Percentiles rank a stretch among this genome's conserved stretches.
These are phyloP conservation scores for Porites evermanni DNA, from an alignment of 92 coral and sea anemone species.

Conservation along the genomic window DNA sequence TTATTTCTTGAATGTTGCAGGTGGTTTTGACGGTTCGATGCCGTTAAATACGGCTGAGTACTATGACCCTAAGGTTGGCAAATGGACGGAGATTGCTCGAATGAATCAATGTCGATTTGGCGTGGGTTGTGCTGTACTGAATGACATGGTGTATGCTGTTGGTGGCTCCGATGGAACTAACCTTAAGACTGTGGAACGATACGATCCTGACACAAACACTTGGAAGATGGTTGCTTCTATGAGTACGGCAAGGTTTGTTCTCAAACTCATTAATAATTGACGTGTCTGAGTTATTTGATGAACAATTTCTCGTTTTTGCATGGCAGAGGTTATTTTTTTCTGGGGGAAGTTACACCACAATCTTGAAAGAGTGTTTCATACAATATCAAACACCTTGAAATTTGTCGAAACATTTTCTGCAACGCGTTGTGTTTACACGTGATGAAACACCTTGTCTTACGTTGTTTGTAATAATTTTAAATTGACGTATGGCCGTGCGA, in stretches of 20 bases:
- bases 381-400: too few species aligned
- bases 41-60: conserved; percentile 99
- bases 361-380: too few species aligned
- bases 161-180: conserved; percentile 99
- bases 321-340: too few species aligned
- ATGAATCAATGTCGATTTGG: conserved; percentile 99
- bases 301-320: too few species aligned
- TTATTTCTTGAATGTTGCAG: conserved; percentile 25
- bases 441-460: too few species aligned
- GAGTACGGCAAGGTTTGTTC: conserved; percentile 89
- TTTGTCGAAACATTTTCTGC: too few species aligned
- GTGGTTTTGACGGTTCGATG: conserved; percentile 99
- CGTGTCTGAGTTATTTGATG: too few species aligned
- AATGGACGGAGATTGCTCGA: conserved; percentile 93
- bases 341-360: too few species aligned
- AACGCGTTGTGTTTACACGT: too few species aligned
- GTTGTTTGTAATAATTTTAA: too few species aligned
- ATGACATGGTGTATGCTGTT: conserved; percentile 86
- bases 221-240: conserved; percentile 93
- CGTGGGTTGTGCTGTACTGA: conserved; percentile 91
- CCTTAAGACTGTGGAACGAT: conserved; percentile 88
- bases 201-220: conserved; percentile 87
- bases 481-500: too few species aligned
- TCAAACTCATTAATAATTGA: too few species aligned
- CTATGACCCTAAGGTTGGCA: conserved; percentile 85